phyloP scores from a whole-genome alignment of 2,888 invertebrate species.

The Meiosimyza decipiens region DNA sequence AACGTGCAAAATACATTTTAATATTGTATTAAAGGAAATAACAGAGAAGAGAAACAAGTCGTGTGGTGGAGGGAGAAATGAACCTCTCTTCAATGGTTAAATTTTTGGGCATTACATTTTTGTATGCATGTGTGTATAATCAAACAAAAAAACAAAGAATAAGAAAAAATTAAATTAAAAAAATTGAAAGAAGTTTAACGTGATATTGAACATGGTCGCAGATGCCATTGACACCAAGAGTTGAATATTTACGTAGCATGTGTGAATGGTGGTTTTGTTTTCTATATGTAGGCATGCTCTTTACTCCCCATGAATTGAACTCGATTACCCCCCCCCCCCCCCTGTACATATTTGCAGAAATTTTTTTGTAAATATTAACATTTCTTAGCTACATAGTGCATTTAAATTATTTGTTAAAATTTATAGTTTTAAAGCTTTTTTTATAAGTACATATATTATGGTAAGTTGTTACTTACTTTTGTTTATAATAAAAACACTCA shows the following conservation, averaged over 20 bases:
- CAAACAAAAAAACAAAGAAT: background rate
- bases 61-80: no score
- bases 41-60: no score
- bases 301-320: background rate
- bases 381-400: no score
- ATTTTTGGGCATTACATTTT: conserved; percentile 3
- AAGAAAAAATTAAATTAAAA: background rate
- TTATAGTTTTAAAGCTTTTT: no score
- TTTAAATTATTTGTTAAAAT: no score
- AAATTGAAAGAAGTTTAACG: conserved; percentile 5
- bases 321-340: no score
- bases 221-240: conserved; percentile 29
- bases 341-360: no score
- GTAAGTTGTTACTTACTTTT: no score
- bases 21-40: background rate
- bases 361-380: no score
- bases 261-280: background rate
- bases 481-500: no score
- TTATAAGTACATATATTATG: no score
- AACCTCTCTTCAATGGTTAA: conserved; percentile 5
- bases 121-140: conserved; percentile 11
- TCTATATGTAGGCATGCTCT: background rate
- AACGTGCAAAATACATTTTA: conserved; percentile 6
- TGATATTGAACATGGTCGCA: conserved; percentile 25
- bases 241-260: background rate